A percentile compares a stretch with the other conserved stretches of the same genome.
These are phyloP conservation scores for Lepidochrysops patricia DNA, from an alignment of 2,888 invertebrate genomes.

Conservation along the genomic window DNA sequence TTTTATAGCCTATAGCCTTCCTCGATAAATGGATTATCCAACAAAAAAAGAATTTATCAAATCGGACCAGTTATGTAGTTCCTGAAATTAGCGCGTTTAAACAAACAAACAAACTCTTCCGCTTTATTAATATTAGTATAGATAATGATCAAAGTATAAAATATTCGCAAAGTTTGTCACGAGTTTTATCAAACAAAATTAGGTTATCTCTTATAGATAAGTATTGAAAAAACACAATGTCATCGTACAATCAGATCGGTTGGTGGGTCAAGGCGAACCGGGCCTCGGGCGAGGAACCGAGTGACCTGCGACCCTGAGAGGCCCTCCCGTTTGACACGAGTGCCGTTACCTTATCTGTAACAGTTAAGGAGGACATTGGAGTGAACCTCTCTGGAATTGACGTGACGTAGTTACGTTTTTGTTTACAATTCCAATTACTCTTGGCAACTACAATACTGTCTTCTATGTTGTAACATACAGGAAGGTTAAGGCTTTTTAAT, in stretches of 20 bases:
- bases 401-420: too few relatives aligned
- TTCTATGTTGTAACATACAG: too few relatives aligned
- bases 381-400: too few relatives aligned
- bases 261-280: constrained; percentile 53
- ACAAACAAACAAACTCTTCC: too few relatives aligned
- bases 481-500: too few relatives aligned
- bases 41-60: too few relatives aligned
- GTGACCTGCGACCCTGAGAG: constrained; percentile 29
- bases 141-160: background rate
- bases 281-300: constrained; percentile 52
- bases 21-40: too few relatives aligned
- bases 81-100: too few relatives aligned
- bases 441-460: too few relatives aligned
- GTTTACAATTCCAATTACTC: background rate
- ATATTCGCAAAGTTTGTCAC: background rate
- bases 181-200: background rate
- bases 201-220: background rate
- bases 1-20: too few relatives aligned
- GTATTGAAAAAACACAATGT: background rate
- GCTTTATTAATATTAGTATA: background rate
- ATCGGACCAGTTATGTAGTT: too few relatives aligned
- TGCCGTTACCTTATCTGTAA: constrained; percentile 42
- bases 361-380: background rate
- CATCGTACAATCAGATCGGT: constrained; percentile 22
- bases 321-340: constrained; percentile 41